These are phyloP conservation scores for Trissoscelio sp. DNA, from an alignment of 2,888 invertebrate genomes.

Conservation along the genomic window DNA sequence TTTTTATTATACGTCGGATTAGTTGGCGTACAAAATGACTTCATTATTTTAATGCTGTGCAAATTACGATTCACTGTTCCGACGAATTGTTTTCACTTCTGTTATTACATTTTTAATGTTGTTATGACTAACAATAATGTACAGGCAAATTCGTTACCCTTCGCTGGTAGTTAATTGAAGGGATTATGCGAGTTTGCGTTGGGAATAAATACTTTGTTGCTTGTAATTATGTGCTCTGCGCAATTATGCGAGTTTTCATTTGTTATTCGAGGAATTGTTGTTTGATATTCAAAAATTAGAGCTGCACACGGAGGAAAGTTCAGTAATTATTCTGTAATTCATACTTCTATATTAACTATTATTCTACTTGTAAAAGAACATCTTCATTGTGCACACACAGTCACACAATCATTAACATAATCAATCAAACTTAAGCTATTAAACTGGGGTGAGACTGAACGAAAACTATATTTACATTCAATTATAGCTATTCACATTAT, in stretches of 20 bases:
- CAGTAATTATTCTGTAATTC: background rate
- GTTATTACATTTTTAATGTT: conserved; percentile 42
- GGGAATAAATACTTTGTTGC: conserved; percentile 24
- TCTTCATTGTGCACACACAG: too few relatives aligned
- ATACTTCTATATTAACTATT: too few relatives aligned
- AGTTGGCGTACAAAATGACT: conserved; percentile 19
- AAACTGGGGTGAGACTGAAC: too few relatives aligned
- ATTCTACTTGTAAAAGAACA: too few relatives aligned
- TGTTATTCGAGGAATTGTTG: background rate
- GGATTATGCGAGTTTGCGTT: conserved; percentile 1
- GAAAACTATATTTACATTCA: too few relatives aligned
- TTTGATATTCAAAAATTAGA: conserved; percentile 3
- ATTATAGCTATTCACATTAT: too few relatives aligned
- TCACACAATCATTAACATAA: too few relatives aligned
- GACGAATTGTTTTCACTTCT: conserved; percentile 31
- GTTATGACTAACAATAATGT: conserved; percentile 44
- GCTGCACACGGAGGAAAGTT: background rate
- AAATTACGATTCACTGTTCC: conserved; percentile 24
- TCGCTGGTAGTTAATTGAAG: conserved; percentile 43
- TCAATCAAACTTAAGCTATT: too few relatives aligned
- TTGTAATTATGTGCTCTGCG: conserved; percentile 17
- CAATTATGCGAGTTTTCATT: background rate
- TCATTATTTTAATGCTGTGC: conserved; percentile 25
- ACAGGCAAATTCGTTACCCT: conserved; percentile 37
- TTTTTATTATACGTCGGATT: conserved; percentile 12